Evolutionary conservation across 2,797 vertebrate species (phyloP).

Genomic region (Coregonus sp.): DNA sequence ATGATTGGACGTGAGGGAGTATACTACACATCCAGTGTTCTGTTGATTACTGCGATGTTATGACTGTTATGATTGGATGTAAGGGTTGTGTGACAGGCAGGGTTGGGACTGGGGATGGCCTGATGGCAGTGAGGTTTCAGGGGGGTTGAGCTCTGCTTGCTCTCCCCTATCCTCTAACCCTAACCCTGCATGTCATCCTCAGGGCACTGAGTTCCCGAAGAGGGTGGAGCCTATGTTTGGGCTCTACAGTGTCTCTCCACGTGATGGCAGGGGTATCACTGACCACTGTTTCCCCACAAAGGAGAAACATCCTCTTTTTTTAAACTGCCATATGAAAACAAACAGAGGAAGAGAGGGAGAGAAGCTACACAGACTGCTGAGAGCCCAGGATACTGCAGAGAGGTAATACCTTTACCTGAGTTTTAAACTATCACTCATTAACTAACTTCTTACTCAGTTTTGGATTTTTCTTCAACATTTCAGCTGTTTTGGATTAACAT

Average conservation of each 20-base stretch:
- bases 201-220: constrained; percentile 1
- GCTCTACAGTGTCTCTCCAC: constrained; percentile 5
- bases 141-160: too few relatives aligned
- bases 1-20: not conserved
- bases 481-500: not conserved
- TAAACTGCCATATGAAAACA: constrained; percentile 38
- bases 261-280: constrained; percentile 40
- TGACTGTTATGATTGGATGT: not conserved
- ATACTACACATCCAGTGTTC: not conserved
- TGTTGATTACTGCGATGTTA: not conserved
- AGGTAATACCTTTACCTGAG: constrained; percentile 33
- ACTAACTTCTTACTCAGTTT: not conserved
- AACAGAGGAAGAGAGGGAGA: constrained; percentile 23
- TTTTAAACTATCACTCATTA: not conserved
- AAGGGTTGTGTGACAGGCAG: not conserved
- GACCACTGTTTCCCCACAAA: constrained; percentile 44
- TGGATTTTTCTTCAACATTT: not conserved
- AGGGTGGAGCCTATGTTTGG: constrained; percentile 35
- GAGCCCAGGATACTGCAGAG: constrained; percentile 10
- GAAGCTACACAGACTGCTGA: constrained; percentile 12
- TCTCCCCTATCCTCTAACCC: not conserved
- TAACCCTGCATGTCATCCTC: constrained; percentile 17
- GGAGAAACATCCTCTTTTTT: constrained; percentile 21
- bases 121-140: not conserved
- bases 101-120: not conserved